Conservation (phyloP, 1,140 invertebrate species). For the Drosophila leontia region DNA sequence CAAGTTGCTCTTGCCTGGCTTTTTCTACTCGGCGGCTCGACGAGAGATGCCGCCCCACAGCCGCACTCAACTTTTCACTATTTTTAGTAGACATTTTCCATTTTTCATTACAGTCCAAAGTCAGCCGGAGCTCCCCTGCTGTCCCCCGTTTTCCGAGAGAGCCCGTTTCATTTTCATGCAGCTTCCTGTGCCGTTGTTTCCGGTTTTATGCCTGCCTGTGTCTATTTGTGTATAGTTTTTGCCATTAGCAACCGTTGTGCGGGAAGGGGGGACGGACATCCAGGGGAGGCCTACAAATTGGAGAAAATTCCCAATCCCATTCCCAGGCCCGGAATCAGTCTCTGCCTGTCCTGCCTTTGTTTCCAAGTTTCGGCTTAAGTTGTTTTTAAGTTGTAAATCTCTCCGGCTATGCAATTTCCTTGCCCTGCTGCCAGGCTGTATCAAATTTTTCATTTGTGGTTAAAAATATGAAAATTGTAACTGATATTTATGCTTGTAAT, state of each 20-base stretch:
- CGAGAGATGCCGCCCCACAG: slow-evolving; percentile 40
- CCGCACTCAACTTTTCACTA: slow-evolving; percentile 52
- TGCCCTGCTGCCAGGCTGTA: slow-evolving; percentile 35
- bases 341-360: slow-evolving; percentile 52
- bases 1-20: slow-evolving; percentile 66
- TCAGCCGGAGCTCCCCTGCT: slow-evolving; percentile 10
- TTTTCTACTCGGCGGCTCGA: slow-evolving; percentile 37
- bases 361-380: slow-evolving; percentile 80
- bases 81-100: slow-evolving; percentile 75
- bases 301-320: slow-evolving; percentile 26
- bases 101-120: slow-evolving; percentile 78
- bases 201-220: slow-evolving; percentile 67
- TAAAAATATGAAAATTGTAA: slow-evolving; percentile 80
- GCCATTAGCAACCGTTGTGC: slow-evolving; percentile 62
- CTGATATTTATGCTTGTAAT: slow-evolving; percentile 81
- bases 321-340: slow-evolving; percentile 7
- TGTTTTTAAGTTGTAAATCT: slow-evolving; percentile 84
- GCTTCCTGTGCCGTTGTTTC: slow-evolving; percentile 81
- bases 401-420: slow-evolving; percentile 71
- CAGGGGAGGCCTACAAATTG: slow-evolving; percentile 60
- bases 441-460: slow-evolving; percentile 75
- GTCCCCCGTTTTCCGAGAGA: slow-evolving; percentile 24
- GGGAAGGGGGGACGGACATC: slow-evolving; percentile 3
- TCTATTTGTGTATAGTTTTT: slow-evolving; percentile 75
- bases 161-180: slow-evolving; percentile 80